Conservation (phyloP, 1,140 invertebrate genomes). For the Apocrypta bakeri region DNA sequence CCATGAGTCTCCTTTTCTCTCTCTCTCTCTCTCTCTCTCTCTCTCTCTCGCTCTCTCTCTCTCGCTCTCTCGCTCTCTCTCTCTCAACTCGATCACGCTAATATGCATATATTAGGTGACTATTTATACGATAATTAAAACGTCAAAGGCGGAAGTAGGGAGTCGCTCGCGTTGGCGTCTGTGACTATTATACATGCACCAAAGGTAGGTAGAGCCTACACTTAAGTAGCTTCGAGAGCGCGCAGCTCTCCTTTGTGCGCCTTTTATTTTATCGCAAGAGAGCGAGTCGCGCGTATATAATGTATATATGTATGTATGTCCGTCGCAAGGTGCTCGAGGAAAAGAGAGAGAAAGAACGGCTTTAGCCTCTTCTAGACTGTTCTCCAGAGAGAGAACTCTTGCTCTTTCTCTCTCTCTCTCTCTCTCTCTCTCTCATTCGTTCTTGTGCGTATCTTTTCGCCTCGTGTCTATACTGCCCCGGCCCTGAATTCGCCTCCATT, state of each 20-base stretch:
- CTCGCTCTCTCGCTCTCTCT: background rate
- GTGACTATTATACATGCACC: background rate
- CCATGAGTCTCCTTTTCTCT: background rate
- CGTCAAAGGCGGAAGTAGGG: background rate
- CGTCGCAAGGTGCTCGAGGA: background rate
- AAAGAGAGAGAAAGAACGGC: background rate
- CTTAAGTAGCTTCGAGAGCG: background rate
- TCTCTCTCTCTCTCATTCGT: too few species aligned
- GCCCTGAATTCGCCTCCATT: slow-evolving; percentile 27
- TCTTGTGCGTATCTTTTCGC: background rate
- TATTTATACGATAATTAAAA: background rate
- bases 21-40: background rate
- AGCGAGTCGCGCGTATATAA: too few species aligned
- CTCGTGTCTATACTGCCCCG: background rate
- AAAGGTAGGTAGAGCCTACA: background rate
- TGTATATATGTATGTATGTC: background rate
- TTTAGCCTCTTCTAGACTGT: slow-evolving; percentile 29
- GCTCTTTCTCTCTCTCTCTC: background rate
- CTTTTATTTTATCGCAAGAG: background rate
- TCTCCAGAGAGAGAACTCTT: background rate
- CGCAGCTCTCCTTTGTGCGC: background rate
- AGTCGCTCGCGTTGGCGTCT: background rate
- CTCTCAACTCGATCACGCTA: background rate
- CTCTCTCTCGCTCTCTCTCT: background rate
- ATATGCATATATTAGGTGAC: background rate